Evolutionary conservation across 30 jellyfish, hydroid and myxozoan genomes (phyloP), one percentile per base, ranked within the genome.

Genomic region (Cassiopea xamachana): DNA sequence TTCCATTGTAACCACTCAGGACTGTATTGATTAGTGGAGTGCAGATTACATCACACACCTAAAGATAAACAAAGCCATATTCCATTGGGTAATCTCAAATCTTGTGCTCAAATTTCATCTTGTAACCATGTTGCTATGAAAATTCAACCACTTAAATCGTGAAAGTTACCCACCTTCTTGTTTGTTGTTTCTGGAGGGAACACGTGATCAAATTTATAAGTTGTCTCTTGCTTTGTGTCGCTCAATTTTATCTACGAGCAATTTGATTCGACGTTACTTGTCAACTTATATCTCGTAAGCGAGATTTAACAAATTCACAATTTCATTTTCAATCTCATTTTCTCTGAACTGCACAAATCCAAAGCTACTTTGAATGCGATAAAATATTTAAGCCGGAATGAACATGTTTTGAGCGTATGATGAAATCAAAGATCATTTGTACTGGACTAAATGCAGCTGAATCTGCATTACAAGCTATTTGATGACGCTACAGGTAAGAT

Each of bases 11-110:
- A 1, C 99, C 99, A 45, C 69, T 76, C 75, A 96, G 77, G 0
- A 89, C 97, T 8, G 99, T 46, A 51, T 93, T 77, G 50, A 96
- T 87, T 45, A 96, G 85, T 6, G 99, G 99, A 5, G 92, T 89
- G 77, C 97, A 77, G 46, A 92, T 87, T 43, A 85, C 96, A 46
- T 85, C 82, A 67, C 97, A 94, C 8, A 94, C 97, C 98, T 94
- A 60, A 48, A 2, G 79, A 12, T 27, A 15, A 70, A 2, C 43
- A 15, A 3, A 3, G 7, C 7, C 7, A 10, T 55, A 1, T 59
- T 48, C 12, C 64, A 55, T 55, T 55, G 12, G 7, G 7, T 27
- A 27, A 27, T 27, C 39, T 27, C 39, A 27, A 27, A 27, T 27
- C 39, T 27, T 27, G 39, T 27, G 39, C 39, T 27, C 39, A 27